phyloP scores from a whole-genome alignment of 2,888 invertebrate genomes.

The Eristalinus aeneus region DNA sequence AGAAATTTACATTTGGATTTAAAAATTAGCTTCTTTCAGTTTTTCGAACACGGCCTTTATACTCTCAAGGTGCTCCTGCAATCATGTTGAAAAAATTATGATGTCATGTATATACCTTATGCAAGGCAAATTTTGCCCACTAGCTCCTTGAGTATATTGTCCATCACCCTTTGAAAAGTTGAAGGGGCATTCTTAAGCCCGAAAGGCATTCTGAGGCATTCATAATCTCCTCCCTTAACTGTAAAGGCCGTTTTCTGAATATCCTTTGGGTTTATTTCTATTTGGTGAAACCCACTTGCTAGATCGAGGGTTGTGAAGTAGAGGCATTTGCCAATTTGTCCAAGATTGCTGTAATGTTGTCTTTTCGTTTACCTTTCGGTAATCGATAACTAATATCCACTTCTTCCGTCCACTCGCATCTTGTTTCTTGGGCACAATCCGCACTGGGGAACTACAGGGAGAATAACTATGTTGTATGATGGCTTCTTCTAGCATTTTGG shows the following conservation, averaged over 20 bases:
- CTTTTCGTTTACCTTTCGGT: neutral
- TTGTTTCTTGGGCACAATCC: neutral
- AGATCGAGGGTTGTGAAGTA: neutral
- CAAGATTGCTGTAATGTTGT: neutral
- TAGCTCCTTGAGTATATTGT: neutral
- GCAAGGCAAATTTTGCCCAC: too few species aligned
- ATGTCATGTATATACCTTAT: too few species aligned
- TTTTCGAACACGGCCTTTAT: too few species aligned
- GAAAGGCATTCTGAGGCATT: neutral
- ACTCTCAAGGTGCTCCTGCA: too few species aligned
- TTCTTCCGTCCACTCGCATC: neutral
- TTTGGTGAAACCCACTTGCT: neutral
- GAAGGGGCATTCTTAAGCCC: too few species aligned
- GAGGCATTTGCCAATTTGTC: neutral
- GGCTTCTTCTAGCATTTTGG: constrained; percentile 31
- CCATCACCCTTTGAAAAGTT: too few species aligned
- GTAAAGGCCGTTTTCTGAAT: neutral
- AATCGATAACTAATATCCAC: neutral
- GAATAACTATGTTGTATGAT: constrained; percentile 40
- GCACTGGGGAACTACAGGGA: constrained; percentile 30
- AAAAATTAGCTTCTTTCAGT: too few species aligned
- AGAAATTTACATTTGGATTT: too few species aligned
- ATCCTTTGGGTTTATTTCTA: neutral
- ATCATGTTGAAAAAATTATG: too few species aligned
- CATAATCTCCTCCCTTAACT: neutral